These are phyloP conservation scores for Phyllostomus discolor DNA, from an alignment of 2,113 vertebrate genomes.

Conservation along the genomic window DNA sequence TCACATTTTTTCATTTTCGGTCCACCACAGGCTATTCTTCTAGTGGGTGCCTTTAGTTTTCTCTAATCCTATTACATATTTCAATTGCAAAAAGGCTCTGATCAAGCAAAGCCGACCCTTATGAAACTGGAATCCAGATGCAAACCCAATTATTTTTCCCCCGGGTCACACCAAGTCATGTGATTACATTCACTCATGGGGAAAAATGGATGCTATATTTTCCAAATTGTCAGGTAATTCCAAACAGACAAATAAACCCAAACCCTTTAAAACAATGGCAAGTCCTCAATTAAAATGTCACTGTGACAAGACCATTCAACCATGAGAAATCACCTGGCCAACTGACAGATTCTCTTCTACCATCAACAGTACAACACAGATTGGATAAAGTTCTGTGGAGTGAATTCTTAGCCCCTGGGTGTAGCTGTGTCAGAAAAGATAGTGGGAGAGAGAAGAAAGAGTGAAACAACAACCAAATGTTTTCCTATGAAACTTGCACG, in stretches of 20 bases:
- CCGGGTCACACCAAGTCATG: conserved; percentile 28
- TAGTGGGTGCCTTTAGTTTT: background rate
- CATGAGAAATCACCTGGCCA: background rate
- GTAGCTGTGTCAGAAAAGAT: background rate
- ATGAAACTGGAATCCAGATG: background rate
- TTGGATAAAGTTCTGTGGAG: background rate
- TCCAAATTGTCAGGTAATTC: conserved; percentile 28
- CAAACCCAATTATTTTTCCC: background rate
- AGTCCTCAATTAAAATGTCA: background rate
- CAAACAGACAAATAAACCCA: background rate
- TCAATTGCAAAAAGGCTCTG: background rate
- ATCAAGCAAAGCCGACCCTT: background rate
- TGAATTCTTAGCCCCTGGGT: background rate
- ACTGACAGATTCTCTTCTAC: background rate
- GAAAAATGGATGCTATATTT: background rate
- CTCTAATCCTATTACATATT: background rate
- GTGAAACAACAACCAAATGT: background rate
- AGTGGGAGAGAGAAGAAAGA: background rate
- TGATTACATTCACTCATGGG: conserved; percentile 10
- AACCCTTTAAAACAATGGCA: conserved; percentile 2
- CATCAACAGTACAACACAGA: background rate
- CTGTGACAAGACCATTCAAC: background rate
- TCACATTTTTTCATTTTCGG: background rate
- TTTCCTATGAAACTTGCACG: background rate
- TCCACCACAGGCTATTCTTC: background rate